Evolutionary conservation across 1,140 invertebrate genomes (phyloP), one percentile per base, ranked within the genome.

Genomic region (Drosophila rhopaloa): DNA sequence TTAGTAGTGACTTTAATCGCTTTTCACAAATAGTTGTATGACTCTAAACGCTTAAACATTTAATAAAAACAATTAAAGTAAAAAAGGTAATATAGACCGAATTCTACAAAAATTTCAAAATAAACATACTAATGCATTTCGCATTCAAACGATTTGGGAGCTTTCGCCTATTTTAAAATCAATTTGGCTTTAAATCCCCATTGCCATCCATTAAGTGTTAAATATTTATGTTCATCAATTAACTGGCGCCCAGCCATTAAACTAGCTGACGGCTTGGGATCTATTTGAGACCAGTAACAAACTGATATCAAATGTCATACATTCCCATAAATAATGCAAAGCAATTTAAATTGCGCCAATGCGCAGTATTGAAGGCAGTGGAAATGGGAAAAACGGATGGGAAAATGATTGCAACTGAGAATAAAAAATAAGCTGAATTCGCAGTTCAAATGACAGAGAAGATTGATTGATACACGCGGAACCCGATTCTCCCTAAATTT

Each of bases 241-340:
- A 53, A 54, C 38, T 62, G 51, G 57, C 44, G 44, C 16, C 19
- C 27, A 43, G 10, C 16, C 59, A 54, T 62, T 54, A 14, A 47
- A 32, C 44, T 47, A 38, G 57, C 24, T 40, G 32, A 40, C 32
- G 40, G 44, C 19, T 6, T 10, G 57, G 43, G 27, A 44, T 62
- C 38, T 27, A 32, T 43, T 46, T 37, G 29, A 48, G 19, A 24
- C 48, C 38, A 55, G 32, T 37, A 55, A 27, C 51, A 13, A 44
- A 46, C 29, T 54, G 40, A 63, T 63, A 55, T 44, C 41, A 63
- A 63, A 14, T 55, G 40, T 35, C 50, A 24, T 11, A 14, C 38
- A n/a, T 9, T 35, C 19, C 29, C 50, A 63, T 44, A 24, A 63
- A 63, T 63, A 46, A 63, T 63, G 40, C 40, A 63, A 63, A 63